phyloP scores from a whole-genome alignment of 2,797 vertebrate species.

The Gallinago nigripennis region DNA sequence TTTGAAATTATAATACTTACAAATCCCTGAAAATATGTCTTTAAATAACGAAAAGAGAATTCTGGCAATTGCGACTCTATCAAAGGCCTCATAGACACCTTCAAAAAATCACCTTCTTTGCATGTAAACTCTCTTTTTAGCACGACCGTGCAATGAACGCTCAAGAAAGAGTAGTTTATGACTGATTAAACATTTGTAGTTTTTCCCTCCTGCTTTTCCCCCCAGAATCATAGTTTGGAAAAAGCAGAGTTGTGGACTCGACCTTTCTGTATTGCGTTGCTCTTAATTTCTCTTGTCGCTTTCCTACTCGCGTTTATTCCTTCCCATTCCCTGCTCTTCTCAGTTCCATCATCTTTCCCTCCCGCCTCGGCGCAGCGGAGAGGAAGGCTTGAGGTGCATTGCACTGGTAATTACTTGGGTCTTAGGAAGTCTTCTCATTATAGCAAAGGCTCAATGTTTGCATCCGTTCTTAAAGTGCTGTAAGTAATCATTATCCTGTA shows the following conservation, averaged over 20 bases:
- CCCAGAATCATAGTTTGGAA: not conserved
- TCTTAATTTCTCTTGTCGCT: not conserved
- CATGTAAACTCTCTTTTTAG: slow-evolving; percentile 3
- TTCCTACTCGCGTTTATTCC: not conserved
- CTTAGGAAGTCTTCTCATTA: not conserved
- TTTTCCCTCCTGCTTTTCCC: not conserved
- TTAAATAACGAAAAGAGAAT: not conserved
- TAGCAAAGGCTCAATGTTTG: not conserved
- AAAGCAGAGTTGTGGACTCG: not conserved
- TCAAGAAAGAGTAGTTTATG: not conserved
- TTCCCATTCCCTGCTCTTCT: not conserved
- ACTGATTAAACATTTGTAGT: not conserved
- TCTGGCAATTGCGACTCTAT: not conserved
- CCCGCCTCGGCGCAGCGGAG: not conserved
- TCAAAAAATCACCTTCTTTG: not conserved
- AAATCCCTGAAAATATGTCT: slow-evolving; percentile 16
- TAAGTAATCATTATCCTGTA: not conserved
- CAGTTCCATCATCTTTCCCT: not conserved
- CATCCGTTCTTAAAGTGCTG: not conserved
- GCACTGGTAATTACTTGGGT: not conserved
- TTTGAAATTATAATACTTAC: slow-evolving; percentile 28
- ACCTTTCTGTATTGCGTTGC: not conserved
- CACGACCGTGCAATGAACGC: not conserved
- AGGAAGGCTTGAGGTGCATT: not conserved
- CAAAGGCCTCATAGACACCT: not conserved